Percentiles rank a stretch among this genome's conserved stretches.
Evolutionary conservation across 2,888 invertebrate genomes (phyloP).

Genomic region (Orchesellides sinensis): DNA sequence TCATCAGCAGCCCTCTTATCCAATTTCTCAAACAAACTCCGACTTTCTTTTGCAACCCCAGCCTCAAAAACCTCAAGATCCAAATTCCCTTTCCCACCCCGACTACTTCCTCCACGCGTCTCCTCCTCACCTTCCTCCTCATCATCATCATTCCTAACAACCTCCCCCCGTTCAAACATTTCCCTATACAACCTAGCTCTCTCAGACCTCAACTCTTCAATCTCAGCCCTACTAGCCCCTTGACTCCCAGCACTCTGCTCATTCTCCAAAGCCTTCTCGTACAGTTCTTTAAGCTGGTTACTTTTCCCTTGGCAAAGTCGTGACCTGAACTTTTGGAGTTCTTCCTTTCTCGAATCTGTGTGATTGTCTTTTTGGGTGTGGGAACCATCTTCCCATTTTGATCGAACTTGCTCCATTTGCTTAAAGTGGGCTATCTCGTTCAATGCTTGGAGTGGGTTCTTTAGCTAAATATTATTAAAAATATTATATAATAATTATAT

Average conservation of each 20-base stretch:
- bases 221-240: neutral
- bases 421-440: slow-evolving; percentile 64
- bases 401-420: slow-evolving; percentile 68
- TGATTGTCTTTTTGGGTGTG: slow-evolving; percentile 79
- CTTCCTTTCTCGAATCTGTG: slow-evolving; percentile 90
- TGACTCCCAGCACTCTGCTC: slow-evolving; percentile 78
- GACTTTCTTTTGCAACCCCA: slow-evolving; percentile 79
- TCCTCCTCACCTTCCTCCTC: slow-evolving; percentile 83
- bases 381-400: slow-evolving; percentile 84
- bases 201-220: slow-evolving; percentile 38
- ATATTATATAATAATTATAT: neutral
- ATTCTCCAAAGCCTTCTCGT: slow-evolving; percentile 85
- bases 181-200: slow-evolving; percentile 78
- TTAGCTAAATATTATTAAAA: slow-evolving; percentile 23
- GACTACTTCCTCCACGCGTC: slow-evolving; percentile 79
- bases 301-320: slow-evolving; percentile 85
- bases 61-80: slow-evolving; percentile 86
- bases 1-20: slow-evolving; percentile 56
- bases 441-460: slow-evolving; percentile 59
- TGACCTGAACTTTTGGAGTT: slow-evolving; percentile 86
- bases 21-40: slow-evolving; percentile 68
- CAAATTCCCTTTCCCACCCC: slow-evolving; percentile 40
- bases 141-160: slow-evolving; percentile 78
- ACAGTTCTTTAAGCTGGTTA: slow-evolving; percentile 93
- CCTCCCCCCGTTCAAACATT: slow-evolving; percentile 88